These are phyloP conservation scores for Myripristis murdjan DNA, from an alignment of 2,797 vertebrate species.

Conservation along the genomic window DNA sequence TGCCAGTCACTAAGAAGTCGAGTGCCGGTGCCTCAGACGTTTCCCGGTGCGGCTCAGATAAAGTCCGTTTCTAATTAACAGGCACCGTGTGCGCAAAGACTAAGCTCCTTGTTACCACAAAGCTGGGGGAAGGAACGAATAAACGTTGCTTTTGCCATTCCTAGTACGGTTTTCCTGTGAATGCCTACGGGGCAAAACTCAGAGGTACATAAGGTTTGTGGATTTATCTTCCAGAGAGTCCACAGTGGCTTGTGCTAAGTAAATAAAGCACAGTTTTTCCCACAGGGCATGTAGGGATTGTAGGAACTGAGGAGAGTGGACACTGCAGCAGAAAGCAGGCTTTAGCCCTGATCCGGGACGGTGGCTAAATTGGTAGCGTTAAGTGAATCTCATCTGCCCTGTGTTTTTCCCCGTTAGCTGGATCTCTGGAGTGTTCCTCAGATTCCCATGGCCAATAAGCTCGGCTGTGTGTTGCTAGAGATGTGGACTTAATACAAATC, in stretches of 20 bases:
- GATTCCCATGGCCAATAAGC: slow-evolving; percentile 48
- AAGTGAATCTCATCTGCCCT: slow-evolving; percentile 54
- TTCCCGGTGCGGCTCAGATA: slow-evolving; percentile 46
- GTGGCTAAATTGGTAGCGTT: slow-evolving; percentile 69
- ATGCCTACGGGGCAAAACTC: slow-evolving; percentile 38
- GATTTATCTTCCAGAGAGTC: slow-evolving; percentile 51
- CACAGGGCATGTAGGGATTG: slow-evolving; percentile 65
- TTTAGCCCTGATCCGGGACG: slow-evolving; percentile 71
- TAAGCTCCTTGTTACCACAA: slow-evolving; percentile 39
- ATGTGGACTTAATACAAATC: slow-evolving; percentile 55
- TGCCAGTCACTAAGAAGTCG: slow-evolving; percentile 52
- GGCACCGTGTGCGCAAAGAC: slow-evolving; percentile 36
- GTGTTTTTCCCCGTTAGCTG: slow-evolving; percentile 45
- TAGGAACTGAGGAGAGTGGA: slow-evolving; percentile 64
- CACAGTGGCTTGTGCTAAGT: slow-evolving; percentile 62
- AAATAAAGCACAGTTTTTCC: slow-evolving; percentile 75
- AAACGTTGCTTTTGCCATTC: slow-evolving; percentile 41
- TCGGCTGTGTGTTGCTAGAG: slow-evolving; percentile 37
- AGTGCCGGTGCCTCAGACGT: slow-evolving; percentile 32
- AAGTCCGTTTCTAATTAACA: slow-evolving; percentile 62
- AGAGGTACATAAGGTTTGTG: slow-evolving; percentile 52
- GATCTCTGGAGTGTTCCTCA: slow-evolving; percentile 34
- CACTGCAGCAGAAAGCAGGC: slow-evolving; percentile 38
- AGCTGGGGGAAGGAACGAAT: slow-evolving; percentile 44
- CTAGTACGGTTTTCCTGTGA: slow-evolving; percentile 22